Evolutionary conservation across 2,797 vertebrate species (phyloP).

Genomic region (Crax fasciolata): DNA sequence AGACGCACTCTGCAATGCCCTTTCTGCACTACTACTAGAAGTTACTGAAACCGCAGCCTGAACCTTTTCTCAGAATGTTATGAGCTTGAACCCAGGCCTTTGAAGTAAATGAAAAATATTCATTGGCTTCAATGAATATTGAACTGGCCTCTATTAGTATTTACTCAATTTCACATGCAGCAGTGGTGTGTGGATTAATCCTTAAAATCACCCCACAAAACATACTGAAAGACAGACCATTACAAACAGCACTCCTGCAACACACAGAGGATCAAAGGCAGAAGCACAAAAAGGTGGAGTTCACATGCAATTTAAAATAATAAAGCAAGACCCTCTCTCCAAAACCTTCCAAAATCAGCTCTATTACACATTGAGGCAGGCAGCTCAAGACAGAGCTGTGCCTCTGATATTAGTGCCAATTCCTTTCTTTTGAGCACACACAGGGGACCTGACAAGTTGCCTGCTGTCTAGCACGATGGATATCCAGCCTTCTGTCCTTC

Average conservation of each 20-base stretch:
- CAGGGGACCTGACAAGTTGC: neutral
- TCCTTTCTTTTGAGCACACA: rapidly evolving
- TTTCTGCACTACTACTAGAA: neutral
- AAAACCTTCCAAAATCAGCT: neutral
- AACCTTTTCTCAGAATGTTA: neutral
- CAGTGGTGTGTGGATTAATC: neutral
- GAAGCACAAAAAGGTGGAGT: neutral
- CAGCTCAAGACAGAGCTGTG: neutral
- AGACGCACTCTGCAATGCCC: too few relatives aligned
- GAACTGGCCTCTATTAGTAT: neutral
- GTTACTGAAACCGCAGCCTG: neutral
- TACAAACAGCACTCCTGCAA: neutral
- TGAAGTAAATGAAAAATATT: neutral
- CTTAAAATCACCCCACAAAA: neutral
- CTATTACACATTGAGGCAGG: too few relatives aligned
- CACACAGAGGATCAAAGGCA: neutral
- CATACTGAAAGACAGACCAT: neutral
- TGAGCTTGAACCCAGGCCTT: neutral
- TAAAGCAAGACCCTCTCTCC: neutral
- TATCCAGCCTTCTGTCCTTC: neutral
- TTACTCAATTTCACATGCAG: neutral
- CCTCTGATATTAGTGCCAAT: neutral
- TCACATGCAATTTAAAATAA: neutral
- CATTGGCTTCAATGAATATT: neutral
- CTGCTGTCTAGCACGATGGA: rapidly evolving